Evolutionary conservation across 1,140 invertebrate species (phyloP).

Genomic region (Drosophila obscura): DNA sequence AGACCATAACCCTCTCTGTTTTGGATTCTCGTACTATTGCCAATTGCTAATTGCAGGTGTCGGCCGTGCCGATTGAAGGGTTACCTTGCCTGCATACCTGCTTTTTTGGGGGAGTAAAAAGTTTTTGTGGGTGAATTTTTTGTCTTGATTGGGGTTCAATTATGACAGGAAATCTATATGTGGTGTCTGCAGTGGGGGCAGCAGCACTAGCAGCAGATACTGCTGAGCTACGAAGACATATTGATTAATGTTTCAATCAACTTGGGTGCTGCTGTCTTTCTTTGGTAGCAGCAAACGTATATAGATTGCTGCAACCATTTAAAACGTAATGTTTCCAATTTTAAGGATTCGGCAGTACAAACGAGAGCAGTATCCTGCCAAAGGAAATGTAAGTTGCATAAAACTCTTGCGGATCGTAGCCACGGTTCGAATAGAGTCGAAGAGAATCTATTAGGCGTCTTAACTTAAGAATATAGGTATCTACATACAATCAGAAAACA

Average conservation of each 20-base stretch:
- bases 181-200: not conserved
- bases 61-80: slow-evolving; percentile 61
- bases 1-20: no score
- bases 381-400: no score
- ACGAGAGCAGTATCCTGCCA: no score
- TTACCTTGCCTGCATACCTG: slow-evolving; percentile 29
- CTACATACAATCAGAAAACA: no score
- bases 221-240: slow-evolving; percentile 4
- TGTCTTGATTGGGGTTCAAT: not conserved
- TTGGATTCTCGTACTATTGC: slow-evolving; percentile 10
- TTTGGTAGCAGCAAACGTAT: not conserved
- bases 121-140: not conserved
- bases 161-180: slow-evolving; percentile 24
- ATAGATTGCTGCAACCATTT: no score
- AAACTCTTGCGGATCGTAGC: no score
- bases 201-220: not conserved
- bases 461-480: no score
- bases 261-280: no score
- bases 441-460: no score
- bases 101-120: slow-evolving; percentile 17
- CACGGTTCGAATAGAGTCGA: no score
- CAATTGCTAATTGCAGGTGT: slow-evolving; percentile 65
- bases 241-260: slow-evolving; percentile 43
- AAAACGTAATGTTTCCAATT: no score
- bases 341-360: no score